Conservation (phyloP, 2,113 vertebrate genomes). For the Gnathochromis pfefferi region DNA sequence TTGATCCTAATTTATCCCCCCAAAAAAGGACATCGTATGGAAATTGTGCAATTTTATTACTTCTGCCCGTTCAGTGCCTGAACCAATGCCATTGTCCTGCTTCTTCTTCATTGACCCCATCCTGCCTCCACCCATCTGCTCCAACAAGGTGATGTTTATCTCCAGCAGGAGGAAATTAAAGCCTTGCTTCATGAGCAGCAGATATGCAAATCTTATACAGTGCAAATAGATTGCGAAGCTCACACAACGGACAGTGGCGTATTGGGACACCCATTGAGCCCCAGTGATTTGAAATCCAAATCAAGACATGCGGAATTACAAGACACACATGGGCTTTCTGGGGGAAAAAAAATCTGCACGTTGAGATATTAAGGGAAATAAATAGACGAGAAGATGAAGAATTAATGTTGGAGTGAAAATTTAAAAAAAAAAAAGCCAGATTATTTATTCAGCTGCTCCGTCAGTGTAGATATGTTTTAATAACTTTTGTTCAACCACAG, state of each 20-base stretch:
- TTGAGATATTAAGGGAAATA: slow-evolving; percentile 32
- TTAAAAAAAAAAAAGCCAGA: background rate
- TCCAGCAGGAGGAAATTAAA: slow-evolving; percentile 98
- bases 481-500: slow-evolving; percentile 55
- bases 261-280: background rate
- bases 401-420: slow-evolving; percentile 27
- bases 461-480: slow-evolving; percentile 48
- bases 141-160: slow-evolving; percentile 98
- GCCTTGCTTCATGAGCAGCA: slow-evolving; percentile 81
- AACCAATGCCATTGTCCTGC: slow-evolving; percentile 59
- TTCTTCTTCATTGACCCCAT: slow-evolving; percentile 65
- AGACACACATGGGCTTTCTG: slow-evolving; percentile 9
- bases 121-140: slow-evolving; percentile 82
- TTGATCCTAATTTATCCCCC: slow-evolving; percentile 44
- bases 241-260: background rate
- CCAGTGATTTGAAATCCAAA: slow-evolving; percentile 49
- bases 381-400: background rate
- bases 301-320: slow-evolving; percentile 32
- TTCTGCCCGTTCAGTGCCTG: slow-evolving; percentile 54
- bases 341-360: background rate
- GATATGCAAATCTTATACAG: slow-evolving; percentile 83
- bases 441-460: slow-evolving; percentile 26
- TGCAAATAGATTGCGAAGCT: slow-evolving; percentile 64
- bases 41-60: slow-evolving; percentile 70
- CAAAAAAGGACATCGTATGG: slow-evolving; percentile 41